phyloP scores from a whole-genome alignment of 1,140 invertebrate genomes.

The Nomia melanderi region DNA sequence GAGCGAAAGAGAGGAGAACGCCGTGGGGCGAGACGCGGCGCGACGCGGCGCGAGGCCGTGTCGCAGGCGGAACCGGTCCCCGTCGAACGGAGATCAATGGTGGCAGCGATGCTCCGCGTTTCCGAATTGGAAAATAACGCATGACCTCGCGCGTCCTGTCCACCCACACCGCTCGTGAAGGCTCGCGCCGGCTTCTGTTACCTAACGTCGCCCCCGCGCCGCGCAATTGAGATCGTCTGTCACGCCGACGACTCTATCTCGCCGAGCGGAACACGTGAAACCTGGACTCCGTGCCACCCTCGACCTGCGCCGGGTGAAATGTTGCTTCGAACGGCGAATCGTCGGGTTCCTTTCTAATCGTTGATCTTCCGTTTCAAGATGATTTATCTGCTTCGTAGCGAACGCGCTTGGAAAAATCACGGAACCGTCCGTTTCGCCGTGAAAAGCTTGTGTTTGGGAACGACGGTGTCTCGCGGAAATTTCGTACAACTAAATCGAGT shows the following conservation, averaged over 20 bases:
- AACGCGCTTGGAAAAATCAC: too few relatives aligned
- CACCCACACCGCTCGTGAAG: slow-evolving; percentile 10
- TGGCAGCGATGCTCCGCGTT: slow-evolving; percentile 26
- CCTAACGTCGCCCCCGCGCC: slow-evolving; percentile 31
- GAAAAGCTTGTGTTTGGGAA: too few relatives aligned
- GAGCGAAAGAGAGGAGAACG: too few relatives aligned
- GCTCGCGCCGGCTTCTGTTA: slow-evolving; percentile 33
- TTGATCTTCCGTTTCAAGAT: too few relatives aligned
- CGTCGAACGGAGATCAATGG: slow-evolving; percentile 53
- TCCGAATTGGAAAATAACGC: slow-evolving; percentile 60
- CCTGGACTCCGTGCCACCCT: background rate
- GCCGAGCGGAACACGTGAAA: slow-evolving; percentile 12
- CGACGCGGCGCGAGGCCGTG: background rate
- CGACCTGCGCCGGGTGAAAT: too few relatives aligned
- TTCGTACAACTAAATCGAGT: too few relatives aligned
- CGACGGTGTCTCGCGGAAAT: too few relatives aligned
- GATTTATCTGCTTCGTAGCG: too few relatives aligned
- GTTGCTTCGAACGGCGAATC: too few relatives aligned
- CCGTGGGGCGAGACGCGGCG: too few relatives aligned
- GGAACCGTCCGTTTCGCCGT: too few relatives aligned
- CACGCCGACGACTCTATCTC: slow-evolving; percentile 47
- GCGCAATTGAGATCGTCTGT: slow-evolving; percentile 55
- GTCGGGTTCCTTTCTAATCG: too few relatives aligned
- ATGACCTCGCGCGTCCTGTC: background rate
- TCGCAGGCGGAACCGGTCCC: slow-evolving; percentile 22